Evolutionary conservation across 53 echinoderm and acorn worm genomes (phyloP), one percentile per base, ranked within the genome.

Genomic region (Mesocentrotus franciscanus): DNA sequence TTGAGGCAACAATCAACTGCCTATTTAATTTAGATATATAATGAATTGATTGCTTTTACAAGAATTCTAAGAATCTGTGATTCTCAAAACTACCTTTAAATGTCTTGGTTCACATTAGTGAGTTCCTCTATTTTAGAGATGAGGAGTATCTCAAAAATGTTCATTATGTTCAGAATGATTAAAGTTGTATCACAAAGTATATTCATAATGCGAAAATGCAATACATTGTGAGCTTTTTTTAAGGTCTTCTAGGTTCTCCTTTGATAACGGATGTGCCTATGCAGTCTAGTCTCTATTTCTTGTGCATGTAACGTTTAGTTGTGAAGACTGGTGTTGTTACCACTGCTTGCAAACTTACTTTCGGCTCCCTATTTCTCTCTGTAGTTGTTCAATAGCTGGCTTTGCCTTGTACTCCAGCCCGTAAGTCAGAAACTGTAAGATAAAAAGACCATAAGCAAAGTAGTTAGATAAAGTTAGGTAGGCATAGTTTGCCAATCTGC

Each of bases 301-400:
- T 81, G 81, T 81, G 81, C 81, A 81, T 81, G 22, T 81, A 81
- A 42, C 18, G 18, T 39, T 76, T 76, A 76, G 34, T 81, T 39
- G 9, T 61, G 29, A 60, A 90, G 90, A 90, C 27, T 11, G 10
- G 32, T 58, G 16, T 90, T 49, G 2, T 60, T 56, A 16, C 81
- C 17, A 17, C 55, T 49, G 22, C 90, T 13, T 58, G 58, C 7
- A 30, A 11, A 20, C 8, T 90, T 93, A 93, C 76, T 93, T 93
- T 55, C 93, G 24, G 93, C 93, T 93, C 15, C 93, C 93, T 17
- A 93, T n/a, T 93, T 93, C 93, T 16, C 59, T 93, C 93, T 93
- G 93, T 24, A 93, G 76, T 60, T 72, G 12, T 20, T 93, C 93
- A 29, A 93, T 75, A 10, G 60, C 74, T 30, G 93, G 93, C 17